phyloP scores from a whole-genome alignment of 2,888 invertebrate species.

The Nomada ferruginata region DNA sequence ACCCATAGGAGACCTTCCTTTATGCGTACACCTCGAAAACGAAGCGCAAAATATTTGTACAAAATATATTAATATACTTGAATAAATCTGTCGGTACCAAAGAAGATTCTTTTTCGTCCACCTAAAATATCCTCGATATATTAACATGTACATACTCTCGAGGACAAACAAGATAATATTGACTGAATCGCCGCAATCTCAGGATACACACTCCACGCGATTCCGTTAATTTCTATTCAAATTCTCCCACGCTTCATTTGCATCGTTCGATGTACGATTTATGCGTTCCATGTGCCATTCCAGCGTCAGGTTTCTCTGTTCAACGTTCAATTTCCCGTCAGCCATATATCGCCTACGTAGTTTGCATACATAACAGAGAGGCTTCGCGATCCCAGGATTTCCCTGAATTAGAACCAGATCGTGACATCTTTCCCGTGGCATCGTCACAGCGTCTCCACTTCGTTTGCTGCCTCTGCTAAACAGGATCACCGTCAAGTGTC shows the following conservation, averaged over 20 bases:
- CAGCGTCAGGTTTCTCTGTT: background rate
- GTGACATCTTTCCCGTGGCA: constrained; percentile 15
- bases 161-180: constrained; percentile 2
- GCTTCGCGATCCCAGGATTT: background rate
- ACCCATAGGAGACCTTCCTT: too few species aligned
- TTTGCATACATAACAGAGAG: constrained; percentile 32
- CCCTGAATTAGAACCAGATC: constrained; percentile 34
- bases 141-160: too few species aligned
- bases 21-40: too few species aligned
- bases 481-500: constrained; percentile 7
- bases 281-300: constrained; percentile 8
- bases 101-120: background rate
- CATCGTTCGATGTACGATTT: constrained; percentile 16
- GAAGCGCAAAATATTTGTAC: too few species aligned
- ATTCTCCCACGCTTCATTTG: background rate
- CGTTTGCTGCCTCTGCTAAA: background rate
- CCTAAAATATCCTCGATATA: background rate
- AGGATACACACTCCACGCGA: background rate
- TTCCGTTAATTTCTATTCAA: constrained; percentile 4
- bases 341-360: constrained; percentile 16
- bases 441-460: background rate
- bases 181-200: background rate
- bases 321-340: constrained; percentile 4
- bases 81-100: background rate
- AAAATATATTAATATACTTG: background rate